These are phyloP conservation scores for Phania funesta DNA, from an alignment of 2,888 invertebrate species.

Conservation along the genomic window DNA sequence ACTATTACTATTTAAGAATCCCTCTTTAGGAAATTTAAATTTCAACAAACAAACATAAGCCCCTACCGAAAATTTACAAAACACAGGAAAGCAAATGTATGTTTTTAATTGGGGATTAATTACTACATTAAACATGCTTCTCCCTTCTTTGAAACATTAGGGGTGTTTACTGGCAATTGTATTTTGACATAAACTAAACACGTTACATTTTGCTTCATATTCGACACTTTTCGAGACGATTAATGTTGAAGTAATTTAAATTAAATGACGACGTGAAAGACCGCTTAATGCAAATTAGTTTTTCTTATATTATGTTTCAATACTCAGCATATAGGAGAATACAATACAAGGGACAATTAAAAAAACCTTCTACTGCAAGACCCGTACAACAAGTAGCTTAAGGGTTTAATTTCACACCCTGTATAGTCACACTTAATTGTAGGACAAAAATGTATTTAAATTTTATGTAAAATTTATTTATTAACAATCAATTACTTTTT, in stretches of 20 bases:
- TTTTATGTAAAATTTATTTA: not conserved
- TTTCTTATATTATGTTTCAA: not conserved
- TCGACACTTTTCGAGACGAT: not conserved
- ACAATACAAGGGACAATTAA: too few relatives aligned
- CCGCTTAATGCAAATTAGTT: conserved; percentile 43
- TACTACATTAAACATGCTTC: too few relatives aligned
- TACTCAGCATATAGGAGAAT: not conserved
- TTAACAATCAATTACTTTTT: not conserved
- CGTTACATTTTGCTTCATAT: not conserved
- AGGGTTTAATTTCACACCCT: not conserved
- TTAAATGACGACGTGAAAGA: conserved; percentile 44
- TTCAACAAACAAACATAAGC: too few relatives aligned
- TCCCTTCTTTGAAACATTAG: not conserved
- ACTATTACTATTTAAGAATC: too few relatives aligned
- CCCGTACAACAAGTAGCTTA: not conserved
- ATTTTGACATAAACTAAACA: not conserved
- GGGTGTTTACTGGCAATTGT: not conserved
- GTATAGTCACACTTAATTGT: not conserved
- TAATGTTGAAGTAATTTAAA: conserved; percentile 12
- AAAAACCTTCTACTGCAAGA: too few relatives aligned
- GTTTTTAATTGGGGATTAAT: too few relatives aligned
- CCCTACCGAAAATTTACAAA: too few relatives aligned
- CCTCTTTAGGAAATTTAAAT: too few relatives aligned
- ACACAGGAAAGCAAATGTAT: too few relatives aligned
- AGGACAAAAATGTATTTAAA: too few relatives aligned